phyloP scores from a whole-genome alignment of 2,888 invertebrate genomes.

The Leucophora obtusa region DNA sequence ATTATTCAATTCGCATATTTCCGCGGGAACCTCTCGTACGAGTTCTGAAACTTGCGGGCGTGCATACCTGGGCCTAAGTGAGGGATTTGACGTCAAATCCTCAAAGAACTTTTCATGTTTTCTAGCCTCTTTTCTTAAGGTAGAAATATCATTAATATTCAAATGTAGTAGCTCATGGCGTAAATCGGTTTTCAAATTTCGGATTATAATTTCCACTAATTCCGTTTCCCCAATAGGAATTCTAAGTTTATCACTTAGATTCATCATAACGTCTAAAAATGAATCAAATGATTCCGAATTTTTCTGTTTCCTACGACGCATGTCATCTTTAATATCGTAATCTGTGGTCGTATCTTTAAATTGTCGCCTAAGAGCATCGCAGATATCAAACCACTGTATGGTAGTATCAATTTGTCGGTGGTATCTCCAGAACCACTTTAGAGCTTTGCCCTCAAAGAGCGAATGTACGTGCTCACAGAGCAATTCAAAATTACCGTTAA shows the following conservation, averaged over 20 bases:
- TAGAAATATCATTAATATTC: too few species aligned
- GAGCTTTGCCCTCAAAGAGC: slow-evolving; percentile 35
- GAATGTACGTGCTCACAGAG: slow-evolving; percentile 18
- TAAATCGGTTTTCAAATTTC: too few species aligned
- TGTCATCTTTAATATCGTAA: slow-evolving; percentile 22
- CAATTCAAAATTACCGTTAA: slow-evolving; percentile 29
- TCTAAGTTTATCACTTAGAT: slow-evolving; percentile 3
- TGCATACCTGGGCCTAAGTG: too few species aligned
- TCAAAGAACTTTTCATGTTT: too few species aligned
- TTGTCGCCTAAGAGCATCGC: slow-evolving; percentile 13
- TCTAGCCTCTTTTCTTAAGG: too few species aligned
- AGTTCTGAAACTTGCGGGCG: neutral
- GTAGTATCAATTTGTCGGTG: slow-evolving; percentile 18
- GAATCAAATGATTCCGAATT: neutral
- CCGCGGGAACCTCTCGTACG: slow-evolving; percentile 64
- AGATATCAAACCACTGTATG: neutral
- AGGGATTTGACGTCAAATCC: too few species aligned
- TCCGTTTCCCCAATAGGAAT: neutral
- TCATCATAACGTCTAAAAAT: neutral
- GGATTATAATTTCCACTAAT: too few species aligned
- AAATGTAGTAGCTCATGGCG: too few species aligned
- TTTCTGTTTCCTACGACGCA: slow-evolving; percentile 10
- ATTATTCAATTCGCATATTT: neutral
- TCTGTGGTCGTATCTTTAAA: slow-evolving; percentile 28
- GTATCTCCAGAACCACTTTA: slow-evolving; percentile 45